These are phyloP conservation scores for Epinotia bilunana DNA, from an alignment of 2,888 invertebrate species.

Conservation along the genomic window DNA sequence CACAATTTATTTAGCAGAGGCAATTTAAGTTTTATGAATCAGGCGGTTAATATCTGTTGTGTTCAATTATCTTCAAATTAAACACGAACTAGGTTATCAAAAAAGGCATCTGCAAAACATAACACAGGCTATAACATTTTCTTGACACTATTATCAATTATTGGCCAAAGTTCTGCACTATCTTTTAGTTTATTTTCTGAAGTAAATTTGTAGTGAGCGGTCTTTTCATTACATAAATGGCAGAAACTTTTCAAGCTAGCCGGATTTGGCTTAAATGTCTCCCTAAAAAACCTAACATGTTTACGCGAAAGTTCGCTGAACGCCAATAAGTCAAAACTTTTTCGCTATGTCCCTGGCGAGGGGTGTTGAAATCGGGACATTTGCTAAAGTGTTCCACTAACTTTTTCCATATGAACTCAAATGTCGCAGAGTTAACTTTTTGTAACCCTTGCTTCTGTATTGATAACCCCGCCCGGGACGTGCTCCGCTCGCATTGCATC, in stretches of 20 bases:
- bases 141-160: constrained; percentile 26
- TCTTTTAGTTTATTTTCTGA: constrained; percentile 1
- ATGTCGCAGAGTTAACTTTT: constrained; percentile 69
- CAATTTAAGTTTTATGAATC: too few relatives aligned
- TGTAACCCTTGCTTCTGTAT: constrained; percentile 63
- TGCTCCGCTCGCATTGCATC: background rate
- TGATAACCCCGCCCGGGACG: constrained; percentile 56
- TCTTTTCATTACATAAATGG: constrained; percentile 62
- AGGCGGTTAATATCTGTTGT: too few relatives aligned
- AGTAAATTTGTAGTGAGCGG: constrained; percentile 41
- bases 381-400: constrained; percentile 74
- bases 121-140: background rate
- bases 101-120: background rate
- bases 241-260: constrained; percentile 60
- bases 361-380: constrained; percentile 73
- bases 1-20: too few relatives aligned
- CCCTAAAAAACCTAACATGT: constrained; percentile 75
- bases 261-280: constrained; percentile 60
- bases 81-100: background rate
- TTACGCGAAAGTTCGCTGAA: constrained; percentile 63
- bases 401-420: constrained; percentile 72
- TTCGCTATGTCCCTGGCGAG: constrained; percentile 67
- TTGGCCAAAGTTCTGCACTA: constrained; percentile 14
- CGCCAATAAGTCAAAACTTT: constrained; percentile 72
- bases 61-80: background rate